These are phyloP conservation scores for Lacanobia oleracea DNA, from an alignment of 2,888 invertebrate genomes.

Conservation along the genomic window DNA sequence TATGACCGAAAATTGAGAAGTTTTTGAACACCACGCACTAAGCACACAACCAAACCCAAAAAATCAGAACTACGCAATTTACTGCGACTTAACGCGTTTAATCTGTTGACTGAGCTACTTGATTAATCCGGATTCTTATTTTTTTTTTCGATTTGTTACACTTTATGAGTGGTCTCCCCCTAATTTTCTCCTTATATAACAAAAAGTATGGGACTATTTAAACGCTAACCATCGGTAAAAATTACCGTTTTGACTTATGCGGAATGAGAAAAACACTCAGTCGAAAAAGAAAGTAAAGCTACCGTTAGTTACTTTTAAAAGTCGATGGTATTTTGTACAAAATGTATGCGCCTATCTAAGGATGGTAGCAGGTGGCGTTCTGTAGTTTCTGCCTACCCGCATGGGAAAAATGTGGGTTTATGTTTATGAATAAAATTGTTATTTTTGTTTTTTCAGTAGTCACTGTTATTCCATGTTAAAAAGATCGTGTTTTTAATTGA, in stretches of 20 bases:
- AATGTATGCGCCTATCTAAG: background rate
- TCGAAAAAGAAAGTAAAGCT: background rate
- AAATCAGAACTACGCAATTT: no score
- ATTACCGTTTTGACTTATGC: background rate
- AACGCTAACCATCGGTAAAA: no score
- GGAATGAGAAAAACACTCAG: background rate
- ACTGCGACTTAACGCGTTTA: no score
- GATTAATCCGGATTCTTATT: constrained; percentile 16
- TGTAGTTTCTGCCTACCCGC: background rate
- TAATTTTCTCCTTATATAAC: background rate
- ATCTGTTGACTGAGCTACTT: background rate
- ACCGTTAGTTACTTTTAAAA: background rate
- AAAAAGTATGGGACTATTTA: background rate
- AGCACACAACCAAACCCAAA: no score
- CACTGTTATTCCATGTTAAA: background rate
- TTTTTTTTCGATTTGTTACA: background rate
- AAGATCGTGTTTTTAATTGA: background rate
- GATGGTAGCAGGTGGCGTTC: no score
- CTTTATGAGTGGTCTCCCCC: background rate
- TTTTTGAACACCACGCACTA: no score
- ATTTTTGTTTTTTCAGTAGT: background rate
- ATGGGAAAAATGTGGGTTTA: background rate
- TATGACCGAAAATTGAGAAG: no score
- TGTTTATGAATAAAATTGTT: background rate
- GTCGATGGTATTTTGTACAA: background rate